Percentiles rank a stretch among this genome's conserved stretches.
phyloP scores from a whole-genome alignment of 23 tunicate species.

The Trididemnum nubilum region DNA sequence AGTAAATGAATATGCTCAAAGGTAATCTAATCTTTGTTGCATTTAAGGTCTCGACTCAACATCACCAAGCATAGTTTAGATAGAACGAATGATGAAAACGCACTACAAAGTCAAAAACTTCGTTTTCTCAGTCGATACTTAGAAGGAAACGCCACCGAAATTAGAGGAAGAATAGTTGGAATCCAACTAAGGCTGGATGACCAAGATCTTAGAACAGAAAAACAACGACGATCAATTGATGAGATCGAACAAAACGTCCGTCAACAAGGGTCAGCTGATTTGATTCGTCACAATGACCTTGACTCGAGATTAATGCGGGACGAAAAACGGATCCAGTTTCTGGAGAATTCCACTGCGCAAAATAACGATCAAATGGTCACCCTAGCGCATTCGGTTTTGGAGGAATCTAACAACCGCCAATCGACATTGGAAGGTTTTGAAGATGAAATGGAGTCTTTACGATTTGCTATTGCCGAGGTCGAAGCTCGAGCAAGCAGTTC shows the following conservation, averaged over 20 bases:
- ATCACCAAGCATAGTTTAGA: conserved; percentile 11
- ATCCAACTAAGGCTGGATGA: conserved; percentile 2
- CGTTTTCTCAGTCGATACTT: conserved; percentile 15
- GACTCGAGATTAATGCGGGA: conserved; percentile 16
- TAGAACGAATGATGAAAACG: conserved; percentile 13
- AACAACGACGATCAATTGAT: background rate
- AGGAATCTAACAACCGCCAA: conserved; percentile 24
- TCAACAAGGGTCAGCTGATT: conserved; percentile 23
- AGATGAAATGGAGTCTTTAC: conserved; percentile 10
- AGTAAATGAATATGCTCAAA: too few relatives aligned
- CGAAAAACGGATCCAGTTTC: conserved; percentile 19
- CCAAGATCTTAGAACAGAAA: background rate
- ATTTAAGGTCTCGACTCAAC: conserved; percentile 19
- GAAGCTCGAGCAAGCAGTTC: background rate
- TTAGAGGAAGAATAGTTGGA: conserved; percentile 3
- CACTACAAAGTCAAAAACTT: background rate
- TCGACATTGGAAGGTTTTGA: background rate
- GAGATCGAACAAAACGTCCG: conserved; percentile 36
- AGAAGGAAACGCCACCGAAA: conserved; percentile 36
- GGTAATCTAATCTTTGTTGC: too few relatives aligned
- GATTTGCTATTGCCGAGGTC: background rate
- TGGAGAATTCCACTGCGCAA: background rate
- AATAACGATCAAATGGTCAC: conserved; percentile 12
- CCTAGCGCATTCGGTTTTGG: conserved; percentile 3
- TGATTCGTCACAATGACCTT: conserved; percentile 33